Percentiles rank a stretch among this genome's conserved stretches.
Evolutionary conservation across 2,797 vertebrate genomes (phyloP).

Genomic region (Hydrolagus colliei): DNA sequence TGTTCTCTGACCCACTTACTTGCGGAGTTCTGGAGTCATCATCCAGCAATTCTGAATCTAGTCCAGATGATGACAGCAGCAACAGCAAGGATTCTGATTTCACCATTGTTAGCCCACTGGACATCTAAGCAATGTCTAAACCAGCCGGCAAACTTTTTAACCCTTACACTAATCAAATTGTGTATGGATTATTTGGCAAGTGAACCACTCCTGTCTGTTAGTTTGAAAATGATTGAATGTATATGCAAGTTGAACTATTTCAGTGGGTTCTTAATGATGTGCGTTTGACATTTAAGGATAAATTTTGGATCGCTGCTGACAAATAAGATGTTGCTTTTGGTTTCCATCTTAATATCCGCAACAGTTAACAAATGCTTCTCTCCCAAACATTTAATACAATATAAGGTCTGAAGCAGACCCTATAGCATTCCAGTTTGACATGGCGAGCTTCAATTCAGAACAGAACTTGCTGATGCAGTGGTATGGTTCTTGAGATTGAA

Average conservation of each 20-base stretch:
- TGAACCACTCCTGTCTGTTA: background rate
- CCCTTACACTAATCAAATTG: constrained; percentile 13
- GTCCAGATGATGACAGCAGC: constrained; percentile 85
- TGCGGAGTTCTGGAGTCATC: constrained; percentile 64
- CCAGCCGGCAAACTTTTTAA: background rate
- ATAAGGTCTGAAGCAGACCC: background rate
- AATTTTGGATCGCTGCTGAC: background rate
- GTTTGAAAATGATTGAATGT: background rate
- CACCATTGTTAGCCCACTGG: constrained; percentile 86
- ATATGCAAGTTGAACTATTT: background rate
- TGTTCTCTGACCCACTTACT: constrained; percentile 80
- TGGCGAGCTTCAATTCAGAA: background rate
- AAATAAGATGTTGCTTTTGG: background rate
- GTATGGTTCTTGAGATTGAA: too few species aligned
- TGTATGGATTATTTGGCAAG: constrained; percentile 12
- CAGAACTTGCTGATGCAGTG: too few species aligned
- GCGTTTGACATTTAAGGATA: background rate
- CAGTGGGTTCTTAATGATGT: background rate
- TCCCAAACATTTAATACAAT: background rate
- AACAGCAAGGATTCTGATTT: constrained; percentile 98
- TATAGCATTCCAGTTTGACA: background rate
- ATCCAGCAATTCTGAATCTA: constrained; percentile 72
- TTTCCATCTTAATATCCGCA: background rate
- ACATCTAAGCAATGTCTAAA: constrained; percentile 52
- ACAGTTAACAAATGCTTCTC: background rate